Conservation (phyloP, 2,113 vertebrate species). For the Rattus rattus region DNA sequence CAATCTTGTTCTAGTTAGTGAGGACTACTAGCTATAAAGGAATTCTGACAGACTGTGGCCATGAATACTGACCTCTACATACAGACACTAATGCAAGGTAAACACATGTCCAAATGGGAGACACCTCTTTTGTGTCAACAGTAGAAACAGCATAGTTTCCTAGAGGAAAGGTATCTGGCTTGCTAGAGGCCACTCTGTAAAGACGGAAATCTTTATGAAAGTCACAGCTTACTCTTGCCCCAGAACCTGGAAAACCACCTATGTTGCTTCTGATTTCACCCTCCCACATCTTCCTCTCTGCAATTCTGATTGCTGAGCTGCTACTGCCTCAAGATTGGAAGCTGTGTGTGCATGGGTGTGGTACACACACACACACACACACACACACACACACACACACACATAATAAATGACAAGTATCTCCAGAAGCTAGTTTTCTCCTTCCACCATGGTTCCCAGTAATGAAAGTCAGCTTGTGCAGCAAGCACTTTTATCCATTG, state of each 20-base stretch:
- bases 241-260: conserved; percentile 15
- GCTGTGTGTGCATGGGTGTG: not conserved
- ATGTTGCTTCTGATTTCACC: not conserved
- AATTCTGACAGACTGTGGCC: not conserved
- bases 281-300: not conserved
- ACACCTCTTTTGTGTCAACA: conserved; percentile 34
- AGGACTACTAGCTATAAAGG: not conserved
- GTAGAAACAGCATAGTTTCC: conserved; percentile 44
- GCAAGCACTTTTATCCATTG: not conserved
- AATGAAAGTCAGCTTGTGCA: not conserved
- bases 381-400: too few relatives aligned
- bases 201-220: too few relatives aligned
- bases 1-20: conserved; percentile 18
- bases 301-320: conserved; percentile 24
- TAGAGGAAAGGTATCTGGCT: conserved; percentile 40
- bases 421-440: not conserved
- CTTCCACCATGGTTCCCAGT: not conserved
- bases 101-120: conserved; percentile 44
- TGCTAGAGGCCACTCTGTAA: conserved; percentile 7
- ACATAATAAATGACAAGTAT: not conserved
- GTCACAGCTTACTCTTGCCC: not conserved
- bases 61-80: conserved; percentile 30
- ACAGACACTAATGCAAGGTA: conserved; percentile 58
- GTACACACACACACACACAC: not conserved
- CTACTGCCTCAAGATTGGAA: not conserved